Evolutionary conservation across 1,140 invertebrate genomes (phyloP).

Genomic region (Zaprionus africanus): DNA sequence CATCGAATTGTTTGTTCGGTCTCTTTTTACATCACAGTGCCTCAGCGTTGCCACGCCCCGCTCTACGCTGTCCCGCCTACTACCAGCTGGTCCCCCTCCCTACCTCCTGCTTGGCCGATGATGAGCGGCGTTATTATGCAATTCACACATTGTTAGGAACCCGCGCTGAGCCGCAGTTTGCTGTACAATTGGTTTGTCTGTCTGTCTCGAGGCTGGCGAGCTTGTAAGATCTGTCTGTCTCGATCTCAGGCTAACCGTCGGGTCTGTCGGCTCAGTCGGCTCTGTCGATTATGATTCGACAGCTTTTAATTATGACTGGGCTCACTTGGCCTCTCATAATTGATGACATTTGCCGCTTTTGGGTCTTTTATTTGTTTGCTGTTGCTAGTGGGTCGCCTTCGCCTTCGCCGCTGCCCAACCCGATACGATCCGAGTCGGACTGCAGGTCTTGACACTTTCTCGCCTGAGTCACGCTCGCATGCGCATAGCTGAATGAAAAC

Average conservation of each 20-base stretch:
- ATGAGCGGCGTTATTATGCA: constrained; percentile 66
- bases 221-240: no score
- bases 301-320: constrained; percentile 71
- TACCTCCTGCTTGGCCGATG: constrained; percentile 6
- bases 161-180: constrained; percentile 20
- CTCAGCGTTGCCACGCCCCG: constrained; percentile 1
- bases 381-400: constrained; percentile 43
- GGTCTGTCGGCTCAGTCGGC: constrained; percentile 40
- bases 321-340: constrained; percentile 61
- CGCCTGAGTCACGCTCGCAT: constrained; percentile 39
- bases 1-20: constrained; percentile 32
- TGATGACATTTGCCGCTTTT: constrained; percentile 63
- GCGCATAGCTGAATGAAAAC: constrained; percentile 22
- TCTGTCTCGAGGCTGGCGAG: no score
- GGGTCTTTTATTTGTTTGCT: constrained; percentile 27
- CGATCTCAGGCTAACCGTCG: constrained; percentile 4
- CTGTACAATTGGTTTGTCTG: constrained; percentile 14
- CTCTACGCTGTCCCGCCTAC: background rate
- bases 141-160: constrained; percentile 75
- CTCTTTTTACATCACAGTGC: constrained; percentile 34
- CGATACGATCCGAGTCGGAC: background rate
- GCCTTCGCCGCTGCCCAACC: constrained; percentile 20
- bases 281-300: constrained; percentile 74
- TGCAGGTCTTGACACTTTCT: constrained; percentile 46
- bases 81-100: constrained; percentile 7